Conservation (phyloP, 2,113 vertebrate species). For the Aegotheles bennettii region DNA sequence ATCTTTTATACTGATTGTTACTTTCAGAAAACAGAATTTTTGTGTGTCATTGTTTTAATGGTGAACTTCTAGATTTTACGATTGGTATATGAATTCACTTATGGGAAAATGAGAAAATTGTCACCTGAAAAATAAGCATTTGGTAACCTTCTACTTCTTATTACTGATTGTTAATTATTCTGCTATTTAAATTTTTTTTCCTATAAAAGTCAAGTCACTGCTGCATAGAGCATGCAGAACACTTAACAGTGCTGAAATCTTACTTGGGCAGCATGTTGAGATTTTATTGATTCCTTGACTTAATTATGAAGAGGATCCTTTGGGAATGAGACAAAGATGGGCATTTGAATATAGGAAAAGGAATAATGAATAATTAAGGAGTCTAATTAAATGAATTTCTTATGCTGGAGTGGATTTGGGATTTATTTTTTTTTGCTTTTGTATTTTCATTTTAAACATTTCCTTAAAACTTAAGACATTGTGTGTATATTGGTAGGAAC, state of each 20-base stretch:
- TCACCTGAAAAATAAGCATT: neutral
- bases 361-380: conserved; percentile 45
- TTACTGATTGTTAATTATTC: neutral
- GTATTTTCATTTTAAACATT: neutral
- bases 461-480: neutral
- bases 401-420: neutral
- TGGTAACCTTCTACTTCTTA: neutral
- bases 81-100: neutral
- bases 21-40: neutral
- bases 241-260: neutral
- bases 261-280: neutral
- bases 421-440: neutral
- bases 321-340: conserved; percentile 14
- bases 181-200: neutral
- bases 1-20: neutral
- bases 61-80: neutral
- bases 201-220: neutral
- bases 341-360: conserved; percentile 9
- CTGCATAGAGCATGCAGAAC: neutral
- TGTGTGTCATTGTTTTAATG: neutral
- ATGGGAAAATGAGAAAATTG: neutral
- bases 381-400: conserved; percentile 5
- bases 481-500: neutral
- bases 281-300: conserved; percentile 33
- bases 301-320: conserved; percentile 35